Percentiles rank a stretch among this genome's conserved stretches.
phyloP scores from a whole-genome alignment of 1,140 invertebrate genomes.

The Leptopilina clavipes region DNA sequence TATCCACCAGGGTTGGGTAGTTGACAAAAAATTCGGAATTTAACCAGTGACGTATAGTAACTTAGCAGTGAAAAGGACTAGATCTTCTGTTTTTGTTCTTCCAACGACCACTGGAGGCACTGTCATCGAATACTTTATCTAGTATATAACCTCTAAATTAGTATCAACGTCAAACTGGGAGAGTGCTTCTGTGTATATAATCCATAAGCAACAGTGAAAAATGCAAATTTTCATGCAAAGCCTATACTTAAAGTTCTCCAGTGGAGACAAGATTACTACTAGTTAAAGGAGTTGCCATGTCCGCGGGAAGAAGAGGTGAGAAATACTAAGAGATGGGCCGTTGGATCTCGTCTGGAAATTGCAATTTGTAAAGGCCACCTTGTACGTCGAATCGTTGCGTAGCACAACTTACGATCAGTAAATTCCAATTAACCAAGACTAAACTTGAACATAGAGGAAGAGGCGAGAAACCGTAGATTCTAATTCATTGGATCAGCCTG shows the following conservation, averaged over 20 bases:
- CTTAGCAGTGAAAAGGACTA: too few relatives aligned
- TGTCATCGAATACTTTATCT: background rate
- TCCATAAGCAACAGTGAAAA: background rate
- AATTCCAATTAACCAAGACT: conserved; percentile 54
- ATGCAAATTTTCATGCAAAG: conserved; percentile 9
- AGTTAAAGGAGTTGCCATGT: background rate
- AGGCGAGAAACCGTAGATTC: conserved; percentile 45
- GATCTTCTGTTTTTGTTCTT: too few relatives aligned
- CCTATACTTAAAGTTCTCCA: background rate
- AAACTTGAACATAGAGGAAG: background rate
- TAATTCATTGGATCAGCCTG: conserved; percentile 48
- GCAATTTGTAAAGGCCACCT: conserved; percentile 47
- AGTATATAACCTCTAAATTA: conserved; percentile 14
- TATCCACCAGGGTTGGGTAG: too few relatives aligned
- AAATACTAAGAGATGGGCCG: conserved; percentile 17
- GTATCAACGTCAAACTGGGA: background rate
- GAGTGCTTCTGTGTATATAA: background rate
- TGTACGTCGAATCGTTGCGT: conserved; percentile 40
- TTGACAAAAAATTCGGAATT: too few relatives aligned
- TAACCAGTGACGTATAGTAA: too few relatives aligned
- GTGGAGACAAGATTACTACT: background rate
- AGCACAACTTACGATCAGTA: conserved; percentile 52
- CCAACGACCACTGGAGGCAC: conserved; percentile 11
- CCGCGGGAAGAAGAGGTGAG: background rate
- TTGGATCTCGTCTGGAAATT: conserved; percentile 34